Evolutionary conservation across 2,888 invertebrate genomes (phyloP).

Genomic region (Platerodrilus igneus): DNA sequence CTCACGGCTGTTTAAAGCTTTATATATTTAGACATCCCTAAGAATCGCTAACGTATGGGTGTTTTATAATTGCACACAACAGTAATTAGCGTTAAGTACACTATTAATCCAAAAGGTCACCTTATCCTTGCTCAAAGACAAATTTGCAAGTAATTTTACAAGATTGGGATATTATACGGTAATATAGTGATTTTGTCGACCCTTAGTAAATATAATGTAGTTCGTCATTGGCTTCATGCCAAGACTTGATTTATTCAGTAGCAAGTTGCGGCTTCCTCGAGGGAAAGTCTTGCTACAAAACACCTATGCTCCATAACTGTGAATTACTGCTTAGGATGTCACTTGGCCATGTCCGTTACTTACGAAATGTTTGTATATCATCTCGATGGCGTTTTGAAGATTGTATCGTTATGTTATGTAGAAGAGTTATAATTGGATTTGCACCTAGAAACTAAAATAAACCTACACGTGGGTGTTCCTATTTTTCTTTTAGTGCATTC

Average conservation of each 20-base stretch:
- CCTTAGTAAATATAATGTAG: no score
- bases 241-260: slow-evolving; percentile 42
- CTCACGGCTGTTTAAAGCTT: no score
- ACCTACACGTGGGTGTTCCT: slow-evolving; percentile 32
- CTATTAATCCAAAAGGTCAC: no score
- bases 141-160: no score
- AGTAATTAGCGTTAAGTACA: no score
- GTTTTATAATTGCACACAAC: no score
- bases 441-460: slow-evolving; percentile 36
- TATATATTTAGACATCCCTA: no score
- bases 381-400: slow-evolving; percentile 40
- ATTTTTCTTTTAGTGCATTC: slow-evolving; percentile 14
- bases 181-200: no score
- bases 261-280: slow-evolving; percentile 41
- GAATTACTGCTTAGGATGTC: slow-evolving; percentile 42
- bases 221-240: slow-evolving; percentile 37
- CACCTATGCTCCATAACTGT: slow-evolving; percentile 39
- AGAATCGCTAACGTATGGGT: no score
- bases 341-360: slow-evolving; percentile 42
- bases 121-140: no score
- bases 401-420: slow-evolving; percentile 36
- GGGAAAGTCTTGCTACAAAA: slow-evolving; percentile 41
- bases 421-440: slow-evolving; percentile 41
- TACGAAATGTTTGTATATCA: slow-evolving; percentile 44
- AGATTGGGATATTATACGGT: no score